These are phyloP conservation scores for Lates japonicus DNA, from an alignment of 2,797 vertebrate species.

Conservation along the genomic window DNA sequence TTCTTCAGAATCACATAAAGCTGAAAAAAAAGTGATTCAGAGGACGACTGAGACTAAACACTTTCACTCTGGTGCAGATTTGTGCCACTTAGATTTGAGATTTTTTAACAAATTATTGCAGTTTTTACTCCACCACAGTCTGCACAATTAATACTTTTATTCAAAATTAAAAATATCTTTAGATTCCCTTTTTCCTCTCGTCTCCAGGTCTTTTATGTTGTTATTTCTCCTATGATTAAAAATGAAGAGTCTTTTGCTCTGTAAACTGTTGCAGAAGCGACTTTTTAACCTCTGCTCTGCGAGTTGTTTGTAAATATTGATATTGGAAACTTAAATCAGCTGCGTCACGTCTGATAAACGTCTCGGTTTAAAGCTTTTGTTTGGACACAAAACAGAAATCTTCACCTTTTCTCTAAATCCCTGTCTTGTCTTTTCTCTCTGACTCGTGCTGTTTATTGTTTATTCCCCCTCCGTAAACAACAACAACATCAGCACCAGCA, in stretches of 20 bases:
- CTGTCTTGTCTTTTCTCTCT: not conserved
- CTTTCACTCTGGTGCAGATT: not conserved
- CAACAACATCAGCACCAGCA: not conserved
- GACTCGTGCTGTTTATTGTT: not conserved
- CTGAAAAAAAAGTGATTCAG: not conserved
- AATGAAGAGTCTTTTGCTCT: not conserved
- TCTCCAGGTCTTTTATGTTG: no score
- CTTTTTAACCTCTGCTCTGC: no score
- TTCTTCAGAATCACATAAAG: not conserved
- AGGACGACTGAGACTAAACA: no score
- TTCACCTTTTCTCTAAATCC: not conserved
- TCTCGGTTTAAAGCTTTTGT: not conserved
- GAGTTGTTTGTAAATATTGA: not conserved
- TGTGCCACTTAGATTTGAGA: no score
- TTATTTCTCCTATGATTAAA: no score
- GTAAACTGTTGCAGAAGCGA: no score
- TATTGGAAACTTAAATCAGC: no score
- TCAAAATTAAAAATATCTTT: no score
- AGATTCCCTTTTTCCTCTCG: no score
- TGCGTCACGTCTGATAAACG: not conserved
- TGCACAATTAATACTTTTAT: no score
- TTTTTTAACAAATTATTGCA: no score
- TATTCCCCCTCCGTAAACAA: not conserved
- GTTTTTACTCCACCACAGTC: no score
- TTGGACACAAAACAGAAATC: not conserved